These are phyloP conservation scores for Astyanax mexicanus DNA, from an alignment of 2,797 vertebrate species.

Conservation along the genomic window DNA sequence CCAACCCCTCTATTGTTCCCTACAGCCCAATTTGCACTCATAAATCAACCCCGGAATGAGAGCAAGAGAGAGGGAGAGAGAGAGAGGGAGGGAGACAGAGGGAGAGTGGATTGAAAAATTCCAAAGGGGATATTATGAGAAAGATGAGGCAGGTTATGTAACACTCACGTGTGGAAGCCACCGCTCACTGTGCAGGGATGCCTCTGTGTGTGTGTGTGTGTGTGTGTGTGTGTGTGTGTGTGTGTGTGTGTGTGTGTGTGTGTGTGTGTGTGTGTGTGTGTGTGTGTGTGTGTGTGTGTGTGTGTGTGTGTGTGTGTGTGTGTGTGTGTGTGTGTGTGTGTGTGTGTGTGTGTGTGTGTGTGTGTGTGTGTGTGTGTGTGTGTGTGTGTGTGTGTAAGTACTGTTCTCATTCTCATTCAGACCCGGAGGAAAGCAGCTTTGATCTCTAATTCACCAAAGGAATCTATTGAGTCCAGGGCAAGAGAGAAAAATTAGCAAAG, in stretches of 20 bases:
- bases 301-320: background rate
- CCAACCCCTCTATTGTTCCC: background rate
- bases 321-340: background rate
- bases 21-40: background rate
- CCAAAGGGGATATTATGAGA: constrained; percentile 19
- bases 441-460: constrained; percentile 23
- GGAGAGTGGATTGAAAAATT: constrained; percentile 16
- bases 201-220: constrained; percentile 5
- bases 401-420: constrained; percentile 17
- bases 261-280: background rate
- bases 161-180: constrained; percentile 46
- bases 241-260: background rate
- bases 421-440: constrained; percentile 12
- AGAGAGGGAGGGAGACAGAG: constrained; percentile 2
- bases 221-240: background rate
- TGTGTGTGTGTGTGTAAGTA: background rate
- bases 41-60: background rate
- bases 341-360: background rate
- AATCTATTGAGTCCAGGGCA: constrained; percentile 1
- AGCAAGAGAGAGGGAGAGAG: background rate
- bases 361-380: background rate
- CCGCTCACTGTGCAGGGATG: constrained; percentile 31
- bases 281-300: background rate
- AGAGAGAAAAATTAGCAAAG: background rate
- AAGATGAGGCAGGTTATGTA: constrained; percentile 52